Base-by-base conservation (phyloP, 2,797 vertebrate species). In the Lithobates pipiens region DNA sequence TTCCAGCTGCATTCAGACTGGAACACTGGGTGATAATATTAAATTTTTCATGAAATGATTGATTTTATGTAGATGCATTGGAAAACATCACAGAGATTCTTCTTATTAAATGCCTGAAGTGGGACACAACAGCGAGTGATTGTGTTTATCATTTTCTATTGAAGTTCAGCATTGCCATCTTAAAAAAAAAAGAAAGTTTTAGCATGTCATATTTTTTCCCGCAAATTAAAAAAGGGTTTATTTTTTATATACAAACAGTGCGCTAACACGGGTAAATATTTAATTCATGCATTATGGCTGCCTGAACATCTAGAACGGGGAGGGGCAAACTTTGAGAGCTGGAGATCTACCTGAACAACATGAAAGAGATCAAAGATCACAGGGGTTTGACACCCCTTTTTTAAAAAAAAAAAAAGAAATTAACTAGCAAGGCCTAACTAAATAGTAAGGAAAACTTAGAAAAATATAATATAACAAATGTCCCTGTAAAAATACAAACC, bases 51-150 rank as follows among this genome's bases (percentile, higher is more conserved):
- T 72, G 25, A 68, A 81, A 86, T 76, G 65, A 86, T 86, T 71
- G 78, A 81, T 82, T 86, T 82, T 82, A 86, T 86, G 79, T 65
- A 81, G 73, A 76, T 82, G 78, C 73, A 80, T 63, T 69, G 79
- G 36, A 72, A 77, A 70, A 77, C 85, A 82, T 77, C 67, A 77
- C 39, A 76, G 65, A 77, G 21, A 77, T 71, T 82, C 44, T 86
- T 69, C 36, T 65, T 86, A 82, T 46, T 82, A 77, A 86, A 82
- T 65, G 79, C 67, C 50, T 77, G 46, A 71, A 82, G 50, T 70
- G 46, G 67, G 46, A 36, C 57, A 73, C 79, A 77, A 71, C 70
- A 27, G 46, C 11, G 27, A 67, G 65, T 16, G 27, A 69, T 34
- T 44, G 44, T n/a, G 61, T 80, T 71, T 70, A 68, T 69, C 69